phyloP scores from a whole-genome alignment of 2,797 vertebrate genomes.

The Onychomys arenicola region DNA sequence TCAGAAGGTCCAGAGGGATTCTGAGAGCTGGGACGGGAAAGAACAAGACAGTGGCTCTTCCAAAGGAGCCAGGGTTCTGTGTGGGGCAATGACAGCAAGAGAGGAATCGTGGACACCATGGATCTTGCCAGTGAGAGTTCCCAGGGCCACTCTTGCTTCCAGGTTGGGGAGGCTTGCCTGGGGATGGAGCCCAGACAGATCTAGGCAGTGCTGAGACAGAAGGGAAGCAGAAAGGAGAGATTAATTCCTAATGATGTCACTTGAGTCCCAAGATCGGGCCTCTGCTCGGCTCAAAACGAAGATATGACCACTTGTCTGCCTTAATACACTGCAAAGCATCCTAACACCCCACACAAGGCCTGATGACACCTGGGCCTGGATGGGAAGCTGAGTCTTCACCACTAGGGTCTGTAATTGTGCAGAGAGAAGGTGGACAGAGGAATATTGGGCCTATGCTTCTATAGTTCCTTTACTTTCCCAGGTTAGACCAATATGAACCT shows the following conservation, averaged over 20 bases:
- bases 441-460: not conserved
- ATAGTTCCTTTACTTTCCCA: not conserved
- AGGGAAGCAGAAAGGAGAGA: no score
- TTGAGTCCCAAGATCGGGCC: not conserved
- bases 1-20: not conserved
- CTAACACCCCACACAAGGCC: no score
- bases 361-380: not conserved
- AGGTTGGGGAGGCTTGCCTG: not conserved
- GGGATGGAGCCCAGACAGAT: not conserved
- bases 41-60: not conserved
- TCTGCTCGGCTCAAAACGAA: not conserved
- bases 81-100: not conserved
- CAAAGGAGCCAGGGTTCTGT: not conserved
- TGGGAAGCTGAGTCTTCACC: not conserved
- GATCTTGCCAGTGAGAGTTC: not conserved
- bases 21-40: not conserved
- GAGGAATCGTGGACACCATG: rapidly evolving
- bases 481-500: not conserved
- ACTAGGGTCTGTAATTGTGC: no score
- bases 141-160: not conserved
- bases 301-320: not conserved
- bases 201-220: not conserved
- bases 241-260: not conserved
- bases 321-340: not conserved
- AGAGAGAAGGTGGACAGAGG: not conserved